Percentiles rank a stretch among this genome's conserved stretches.
Conservation (phyloP, 2,888 invertebrate genomes). For the Uropetala carovei region DNA sequence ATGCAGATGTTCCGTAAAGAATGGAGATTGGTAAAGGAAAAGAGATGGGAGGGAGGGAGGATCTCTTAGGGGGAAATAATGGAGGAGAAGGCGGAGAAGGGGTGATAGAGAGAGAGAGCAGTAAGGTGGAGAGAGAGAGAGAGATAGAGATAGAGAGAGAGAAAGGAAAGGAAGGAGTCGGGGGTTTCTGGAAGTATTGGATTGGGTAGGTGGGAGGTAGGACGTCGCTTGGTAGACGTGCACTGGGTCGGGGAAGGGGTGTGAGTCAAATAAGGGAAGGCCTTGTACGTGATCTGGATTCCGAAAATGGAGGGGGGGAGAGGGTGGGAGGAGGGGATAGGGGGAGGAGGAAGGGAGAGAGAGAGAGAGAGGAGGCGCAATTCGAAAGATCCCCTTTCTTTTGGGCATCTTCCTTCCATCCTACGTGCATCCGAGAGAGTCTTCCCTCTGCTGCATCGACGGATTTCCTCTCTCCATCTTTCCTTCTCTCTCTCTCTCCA, state of each 20-base stretch:
- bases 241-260: conserved; percentile 25
- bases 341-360: too few relatives aligned
- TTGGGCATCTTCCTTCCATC: neutral
- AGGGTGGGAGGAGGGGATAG: too few relatives aligned
- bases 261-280: conserved; percentile 57
- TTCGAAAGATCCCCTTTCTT: conserved; percentile 37
- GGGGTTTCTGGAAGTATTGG: neutral
- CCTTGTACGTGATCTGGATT: conserved; percentile 43
- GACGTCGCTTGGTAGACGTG: conserved; percentile 16
- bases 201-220: neutral
- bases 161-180: neutral
- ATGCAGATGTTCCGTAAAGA: conserved; percentile 62
- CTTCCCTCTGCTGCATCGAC: neutral
- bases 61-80: conserved; percentile 35
- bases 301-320: neutral
- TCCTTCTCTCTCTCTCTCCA: neutral
- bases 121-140: neutral
- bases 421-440: neutral
- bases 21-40: conserved; percentile 38
- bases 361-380: neutral
- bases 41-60: neutral
- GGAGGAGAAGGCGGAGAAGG: neutral
- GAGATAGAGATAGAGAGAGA: neutral
- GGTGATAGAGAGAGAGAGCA: neutral
- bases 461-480: neutral